Evolutionary conservation across 2,797 vertebrate species (phyloP).

Genomic region (Coccyzus lansbergi): DNA sequence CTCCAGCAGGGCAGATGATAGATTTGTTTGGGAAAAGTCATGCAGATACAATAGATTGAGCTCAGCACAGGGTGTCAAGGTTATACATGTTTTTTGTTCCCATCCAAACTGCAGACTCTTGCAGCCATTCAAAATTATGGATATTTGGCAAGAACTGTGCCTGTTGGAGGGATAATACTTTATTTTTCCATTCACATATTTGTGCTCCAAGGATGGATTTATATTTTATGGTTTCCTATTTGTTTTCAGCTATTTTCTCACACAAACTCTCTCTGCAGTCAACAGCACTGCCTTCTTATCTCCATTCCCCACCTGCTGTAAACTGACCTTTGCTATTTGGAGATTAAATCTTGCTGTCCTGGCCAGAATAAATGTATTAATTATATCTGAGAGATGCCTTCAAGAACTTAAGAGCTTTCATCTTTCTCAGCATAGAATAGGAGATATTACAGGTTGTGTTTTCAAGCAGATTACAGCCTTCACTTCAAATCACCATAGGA

Average conservation of each 20-base stretch:
- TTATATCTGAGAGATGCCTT: constrained; percentile 7
- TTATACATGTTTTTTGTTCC: not conserved
- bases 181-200: not conserved
- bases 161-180: not conserved
- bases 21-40: constrained; percentile 15
- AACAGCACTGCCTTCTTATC: not conserved
- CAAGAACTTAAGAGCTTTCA: not conserved
- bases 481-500: not conserved
- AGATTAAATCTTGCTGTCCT: constrained; percentile 45
- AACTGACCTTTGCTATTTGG: constrained; percentile 21
- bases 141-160: not conserved
- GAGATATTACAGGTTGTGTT: not conserved
- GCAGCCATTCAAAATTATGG: not conserved
- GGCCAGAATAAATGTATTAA: constrained; percentile 7
- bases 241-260: constrained; percentile 24
- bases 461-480: not conserved
- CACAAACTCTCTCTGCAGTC: not conserved
- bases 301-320: constrained; percentile 1
- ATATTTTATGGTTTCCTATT: constrained; percentile 11
- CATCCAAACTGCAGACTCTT: not conserved
- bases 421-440: not conserved
- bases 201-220: not conserved
- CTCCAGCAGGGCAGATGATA: not conserved
- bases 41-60: not conserved
- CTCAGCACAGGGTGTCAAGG: not conserved